phyloP scores from a whole-genome alignment of 1,140 invertebrate species.

The Zophobas morio region DNA sequence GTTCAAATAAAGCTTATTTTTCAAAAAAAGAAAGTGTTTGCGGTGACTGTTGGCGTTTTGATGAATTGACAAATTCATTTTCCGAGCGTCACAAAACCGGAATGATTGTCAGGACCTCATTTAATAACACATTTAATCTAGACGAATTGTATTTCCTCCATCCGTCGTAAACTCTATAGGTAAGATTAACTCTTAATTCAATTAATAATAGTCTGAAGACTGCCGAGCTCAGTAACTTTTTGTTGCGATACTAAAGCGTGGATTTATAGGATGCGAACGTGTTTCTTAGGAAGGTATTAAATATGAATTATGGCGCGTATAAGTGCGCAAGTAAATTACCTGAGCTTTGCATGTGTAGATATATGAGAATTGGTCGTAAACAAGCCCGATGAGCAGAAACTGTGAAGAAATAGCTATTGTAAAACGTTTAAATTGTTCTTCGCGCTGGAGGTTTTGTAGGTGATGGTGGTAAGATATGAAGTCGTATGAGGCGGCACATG shows the following conservation, averaged over 20 bases:
- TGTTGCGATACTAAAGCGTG: background rate
- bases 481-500: constrained; percentile 43
- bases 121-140: no score
- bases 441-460: constrained; percentile 7
- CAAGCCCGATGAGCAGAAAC: constrained; percentile 19
- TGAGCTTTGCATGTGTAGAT: constrained; percentile 25
- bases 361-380: constrained; percentile 38
- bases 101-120: no score
- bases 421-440: constrained; percentile 33
- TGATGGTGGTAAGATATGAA: constrained; percentile 45
- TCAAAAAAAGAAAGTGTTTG: no score
- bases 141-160: background rate
- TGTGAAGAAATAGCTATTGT: constrained; percentile 14
- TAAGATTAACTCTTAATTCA: constrained; percentile 28
- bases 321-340: constrained; percentile 43
- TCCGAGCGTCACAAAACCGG: no score
- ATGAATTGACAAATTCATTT: no score
- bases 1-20: no score
- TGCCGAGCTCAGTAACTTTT: background rate
- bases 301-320: constrained; percentile 33
- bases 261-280: constrained; percentile 18
- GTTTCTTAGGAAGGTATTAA: constrained; percentile 28
- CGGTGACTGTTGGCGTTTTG: no score
- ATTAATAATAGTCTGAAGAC: constrained; percentile 16
- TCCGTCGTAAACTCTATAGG: background rate